phyloP scores from a whole-genome alignment of 2,797 vertebrate species.

The Gobio occitaniae region DNA sequence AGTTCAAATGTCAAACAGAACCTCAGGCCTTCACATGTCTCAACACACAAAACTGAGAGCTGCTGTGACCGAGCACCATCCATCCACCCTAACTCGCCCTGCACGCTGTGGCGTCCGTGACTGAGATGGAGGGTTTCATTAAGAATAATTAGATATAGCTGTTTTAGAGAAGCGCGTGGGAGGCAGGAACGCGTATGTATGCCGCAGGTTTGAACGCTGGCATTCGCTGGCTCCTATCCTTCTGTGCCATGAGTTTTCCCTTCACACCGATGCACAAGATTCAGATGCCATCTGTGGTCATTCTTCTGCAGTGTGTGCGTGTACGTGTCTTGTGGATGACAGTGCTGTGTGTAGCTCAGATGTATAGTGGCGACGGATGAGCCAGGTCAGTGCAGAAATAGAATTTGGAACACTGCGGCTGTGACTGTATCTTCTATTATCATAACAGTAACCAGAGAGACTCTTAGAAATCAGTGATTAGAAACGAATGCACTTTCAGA shows the following conservation, averaged over 20 bases:
- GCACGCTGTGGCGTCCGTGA: constrained; percentile 27
- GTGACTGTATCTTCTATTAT: constrained; percentile 29
- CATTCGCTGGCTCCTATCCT: constrained; percentile 61
- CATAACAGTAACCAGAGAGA: constrained; percentile 20
- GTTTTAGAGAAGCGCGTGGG: constrained; percentile 64
- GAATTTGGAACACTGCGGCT: constrained; percentile 31
- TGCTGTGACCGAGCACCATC: constrained; percentile 42
- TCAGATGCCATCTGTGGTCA: constrained; percentile 72
- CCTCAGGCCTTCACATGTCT: constrained; percentile 56
- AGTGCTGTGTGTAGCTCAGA: constrained; percentile 62
- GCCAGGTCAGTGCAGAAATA: constrained; percentile 46
- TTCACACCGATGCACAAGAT: constrained; percentile 50
- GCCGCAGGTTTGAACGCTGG: constrained; percentile 31
- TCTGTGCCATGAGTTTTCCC: constrained; percentile 71
- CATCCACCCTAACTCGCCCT: constrained; percentile 22
- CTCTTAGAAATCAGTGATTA: constrained; percentile 9
- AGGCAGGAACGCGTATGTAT: constrained; percentile 24
- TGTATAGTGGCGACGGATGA: constrained; percentile 37
- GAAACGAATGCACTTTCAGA: not conserved
- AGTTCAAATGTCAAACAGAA: constrained; percentile 73
- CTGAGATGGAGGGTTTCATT: constrained; percentile 66
- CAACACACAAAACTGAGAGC: constrained; percentile 63
- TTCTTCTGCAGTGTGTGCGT: constrained; percentile 57
- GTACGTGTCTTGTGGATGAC: constrained; percentile 32
- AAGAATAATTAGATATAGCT: constrained; percentile 66